Evolutionary conservation across 30 jellyfish, hydroid and myxozoan genomes (phyloP), one percentile per base, ranked within the genome.

Genomic region (Calvadosia cruxmelitensis): DNA sequence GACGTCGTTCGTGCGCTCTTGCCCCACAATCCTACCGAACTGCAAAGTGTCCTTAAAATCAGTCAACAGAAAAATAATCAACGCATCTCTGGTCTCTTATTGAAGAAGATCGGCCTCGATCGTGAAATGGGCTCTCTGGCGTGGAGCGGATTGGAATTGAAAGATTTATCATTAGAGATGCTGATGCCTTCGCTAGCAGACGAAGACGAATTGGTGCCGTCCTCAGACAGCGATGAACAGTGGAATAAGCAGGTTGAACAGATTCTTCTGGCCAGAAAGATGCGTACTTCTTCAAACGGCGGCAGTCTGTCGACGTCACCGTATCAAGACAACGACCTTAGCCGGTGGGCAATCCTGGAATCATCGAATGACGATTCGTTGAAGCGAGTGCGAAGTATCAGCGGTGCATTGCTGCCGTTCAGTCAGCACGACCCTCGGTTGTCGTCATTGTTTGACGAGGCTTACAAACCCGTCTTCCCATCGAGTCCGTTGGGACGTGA

Each of bases 341-440:
- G 65, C 34, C 66, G 20, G 10, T 2, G 27, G 25, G 13, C 29
- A 2, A 29, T 27, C 23, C 20, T 10, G 34, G 26, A 20, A 2
- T 26, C 23, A 13, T 34, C 33, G 20, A n/a, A 0, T 50, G 74
- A 20, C 49, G 79, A 31, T 20, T 5, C 12, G 12, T 69, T 10
- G 24, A 34, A 20, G 20, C 57, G 57, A 5, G 57, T 20, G 10
- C 10, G 57, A 12, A 69, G 74, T 31, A 42, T 66, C 26, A 86
- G 92, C 29, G 96, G 96, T 3, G 92, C 96, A 30, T 50, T 81
- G 33, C 74, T 86, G 33, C 94, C 96, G 23, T 86, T 77, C 76
- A 75, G 66, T 49, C 72, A 66, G 31, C 52, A 64, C 31, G 96
- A 86, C 53, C 96, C 96, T 31, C 76, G 96, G 33, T 31, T 42